Evolutionary conservation across 2,888 invertebrate species (phyloP).

Genomic region (Watsonalla cultraria): DNA sequence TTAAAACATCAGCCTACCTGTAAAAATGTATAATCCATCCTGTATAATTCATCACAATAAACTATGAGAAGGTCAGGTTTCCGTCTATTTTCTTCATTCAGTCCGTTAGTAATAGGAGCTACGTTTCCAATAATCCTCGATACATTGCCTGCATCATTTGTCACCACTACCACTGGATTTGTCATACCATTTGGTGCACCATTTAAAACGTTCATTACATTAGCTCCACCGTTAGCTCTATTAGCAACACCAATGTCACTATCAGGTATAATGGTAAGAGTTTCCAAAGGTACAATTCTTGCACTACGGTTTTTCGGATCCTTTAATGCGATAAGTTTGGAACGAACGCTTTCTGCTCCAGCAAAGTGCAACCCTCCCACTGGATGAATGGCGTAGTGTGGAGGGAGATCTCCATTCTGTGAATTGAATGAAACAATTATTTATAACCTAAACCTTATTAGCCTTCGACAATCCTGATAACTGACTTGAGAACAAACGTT

Average conservation of each 20-base stretch:
- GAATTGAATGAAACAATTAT: neutral
- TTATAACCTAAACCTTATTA: neutral
- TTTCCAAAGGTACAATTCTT: conserved; percentile 23
- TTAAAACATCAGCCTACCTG: conserved; percentile 62
- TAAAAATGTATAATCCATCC: conserved; percentile 83
- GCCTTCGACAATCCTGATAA: neutral
- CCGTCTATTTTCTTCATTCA: conserved; percentile 15
- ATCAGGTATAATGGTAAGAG: conserved; percentile 32
- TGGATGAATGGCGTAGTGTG: conserved; percentile 59
- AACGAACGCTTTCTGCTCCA: conserved; percentile 60
- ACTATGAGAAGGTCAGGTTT: conserved; percentile 69
- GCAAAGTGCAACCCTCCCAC: conserved; percentile 64
- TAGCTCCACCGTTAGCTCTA: conserved; percentile 4
- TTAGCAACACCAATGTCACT: conserved; percentile 11
- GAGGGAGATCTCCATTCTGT: conserved; percentile 47
- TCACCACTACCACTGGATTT: conserved; percentile 8
- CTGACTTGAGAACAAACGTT: too few species aligned
- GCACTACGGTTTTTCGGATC: conserved; percentile 17
- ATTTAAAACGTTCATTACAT: conserved; percentile 1
- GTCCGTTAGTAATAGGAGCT: conserved; percentile 7
- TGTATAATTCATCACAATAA: conserved; percentile 80
- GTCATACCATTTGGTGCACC: neutral
- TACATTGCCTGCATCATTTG: neutral
- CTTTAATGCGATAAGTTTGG: conserved; percentile 40
- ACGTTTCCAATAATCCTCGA: conserved; percentile 10